These are phyloP conservation scores for Varecia variegata DNA, from an alignment of 2,797 vertebrate genomes.

Conservation along the genomic window DNA sequence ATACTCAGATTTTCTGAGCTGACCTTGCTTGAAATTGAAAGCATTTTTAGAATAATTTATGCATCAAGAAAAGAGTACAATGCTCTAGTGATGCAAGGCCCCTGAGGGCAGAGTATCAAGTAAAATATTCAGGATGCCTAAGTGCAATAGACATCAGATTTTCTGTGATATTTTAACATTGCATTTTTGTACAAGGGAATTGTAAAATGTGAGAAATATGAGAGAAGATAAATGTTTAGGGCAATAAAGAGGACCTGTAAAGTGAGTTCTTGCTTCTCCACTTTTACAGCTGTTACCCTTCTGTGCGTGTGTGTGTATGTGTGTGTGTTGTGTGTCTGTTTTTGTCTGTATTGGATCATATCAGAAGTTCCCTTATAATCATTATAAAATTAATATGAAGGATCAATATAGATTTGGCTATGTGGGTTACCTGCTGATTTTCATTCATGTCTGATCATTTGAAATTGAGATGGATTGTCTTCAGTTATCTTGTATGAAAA, in stretches of 20 bases:
- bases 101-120: conserved; percentile 56
- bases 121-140: conserved; percentile 75
- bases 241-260: neutral
- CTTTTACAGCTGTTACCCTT: conserved; percentile 24
- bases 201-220: conserved; percentile 44
- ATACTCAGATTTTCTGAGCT: conserved; percentile 49
- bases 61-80: conserved; percentile 56
- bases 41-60: conserved; percentile 72
- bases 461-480: conserved; percentile 27
- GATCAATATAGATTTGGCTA: neutral
- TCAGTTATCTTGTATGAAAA: conserved; percentile 43
- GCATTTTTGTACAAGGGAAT: neutral
- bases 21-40: conserved; percentile 67
- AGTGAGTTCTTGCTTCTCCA: conserved; percentile 12
- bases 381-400: neutral
- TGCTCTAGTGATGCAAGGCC: conserved; percentile 59
- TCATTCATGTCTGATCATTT: neutral
- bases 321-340: neutral
- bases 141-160: conserved; percentile 56
- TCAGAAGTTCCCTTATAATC: conserved; percentile 53
- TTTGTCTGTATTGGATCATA: neutral
- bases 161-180: conserved; percentile 54
- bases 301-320: neutral
- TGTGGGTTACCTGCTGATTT: neutral
- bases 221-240: conserved; percentile 44